A percentile compares a stretch with the other conserved stretches of the same genome.
Evolutionary conservation across 2,888 invertebrate genomes (phyloP).

Genomic region (Oxystoma pomonae): DNA sequence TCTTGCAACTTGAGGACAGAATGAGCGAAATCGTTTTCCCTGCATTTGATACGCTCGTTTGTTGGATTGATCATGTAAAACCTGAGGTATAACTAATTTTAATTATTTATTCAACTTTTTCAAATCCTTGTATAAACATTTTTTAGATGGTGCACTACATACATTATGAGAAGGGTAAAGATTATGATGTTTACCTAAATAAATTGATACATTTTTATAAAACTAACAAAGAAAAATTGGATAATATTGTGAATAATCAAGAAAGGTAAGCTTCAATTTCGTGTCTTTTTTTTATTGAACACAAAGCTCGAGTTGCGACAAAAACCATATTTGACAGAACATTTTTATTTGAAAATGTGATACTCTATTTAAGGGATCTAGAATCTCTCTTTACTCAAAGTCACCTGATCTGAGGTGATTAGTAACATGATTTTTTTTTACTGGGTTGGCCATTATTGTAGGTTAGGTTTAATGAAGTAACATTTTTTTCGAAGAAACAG

Average conservation of each 20-base stretch:
- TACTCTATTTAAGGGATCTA: no score
- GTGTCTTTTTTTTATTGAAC: not conserved
- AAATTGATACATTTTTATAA: slow-evolving; percentile 27
- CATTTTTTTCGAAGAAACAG: no score
- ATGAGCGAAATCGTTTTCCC: slow-evolving; percentile 22
- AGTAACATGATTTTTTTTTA: no score
- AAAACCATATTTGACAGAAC: no score
- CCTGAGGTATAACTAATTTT: no score
- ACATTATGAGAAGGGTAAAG: slow-evolving; percentile 28
- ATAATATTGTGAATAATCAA: slow-evolving; percentile 21
- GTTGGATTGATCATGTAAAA: slow-evolving; percentile 31
- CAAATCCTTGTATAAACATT: no score
- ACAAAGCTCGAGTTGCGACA: not conserved
- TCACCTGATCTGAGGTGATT: no score
- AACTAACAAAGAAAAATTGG: slow-evolving; percentile 24
- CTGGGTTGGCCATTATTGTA: no score
- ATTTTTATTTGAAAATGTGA: no score
- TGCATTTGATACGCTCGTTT: slow-evolving; percentile 26
- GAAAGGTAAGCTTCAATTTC: slow-evolving; percentile 21
- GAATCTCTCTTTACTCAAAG: no score
- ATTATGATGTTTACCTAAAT: slow-evolving; percentile 25
- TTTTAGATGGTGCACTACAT: slow-evolving; percentile 29
- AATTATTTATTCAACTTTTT: no score
- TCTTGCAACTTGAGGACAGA: slow-evolving; percentile 24
- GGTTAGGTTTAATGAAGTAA: no score